Base-by-base conservation (phyloP, 2,797 vertebrate genomes). In the Manis pentadactyla region DNA sequence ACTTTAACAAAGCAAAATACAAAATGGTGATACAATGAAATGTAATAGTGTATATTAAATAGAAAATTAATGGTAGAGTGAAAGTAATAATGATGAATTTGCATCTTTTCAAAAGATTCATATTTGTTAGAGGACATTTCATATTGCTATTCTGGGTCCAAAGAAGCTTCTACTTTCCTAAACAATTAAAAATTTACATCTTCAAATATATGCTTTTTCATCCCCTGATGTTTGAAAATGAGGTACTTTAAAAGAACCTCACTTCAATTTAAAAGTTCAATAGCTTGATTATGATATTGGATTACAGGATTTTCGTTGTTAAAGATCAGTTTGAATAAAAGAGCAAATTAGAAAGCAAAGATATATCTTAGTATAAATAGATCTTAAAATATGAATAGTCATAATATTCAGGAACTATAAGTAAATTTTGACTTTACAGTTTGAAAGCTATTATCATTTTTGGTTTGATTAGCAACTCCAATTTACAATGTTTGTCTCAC, bases 301-400 rank as follows among this genome's bases (percentile, higher is more conserved):
- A 59, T 98, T 97, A 97, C 87, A 97, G 95, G 90, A 97, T 93
- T 97, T 97, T 95, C 46, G 1, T 86, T 96, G 94, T 96, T 97
- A 95, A 96, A 97, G 96, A 97, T 96, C 63, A 63, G 95, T 93
- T 96, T 95, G 97, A 97, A 97, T 98, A 94, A 98, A 98, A 95
- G 83, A 86, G 88, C 77, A 97, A 95, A 95, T 97, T 97, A 96
- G 95, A 96, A 97, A 94, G 90, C 87, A 94, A 90, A 87, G 61
- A 66, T 96, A 83, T 94, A 96, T 96, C 96, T 95, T 94, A 49
- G 63, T 82, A 90, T 66, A 97, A 98, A 93, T 97, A 97, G 89
- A 96, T 94, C 94, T 96, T 97, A 97, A 97, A 97, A 94, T 97
- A 97, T 97, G 95, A 97, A 90, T 89, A 97, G 97, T 98, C 95